phyloP scores from a whole-genome alignment of 53 echinoderm and acorn worm genomes.

The Crossaster papposus region DNA sequence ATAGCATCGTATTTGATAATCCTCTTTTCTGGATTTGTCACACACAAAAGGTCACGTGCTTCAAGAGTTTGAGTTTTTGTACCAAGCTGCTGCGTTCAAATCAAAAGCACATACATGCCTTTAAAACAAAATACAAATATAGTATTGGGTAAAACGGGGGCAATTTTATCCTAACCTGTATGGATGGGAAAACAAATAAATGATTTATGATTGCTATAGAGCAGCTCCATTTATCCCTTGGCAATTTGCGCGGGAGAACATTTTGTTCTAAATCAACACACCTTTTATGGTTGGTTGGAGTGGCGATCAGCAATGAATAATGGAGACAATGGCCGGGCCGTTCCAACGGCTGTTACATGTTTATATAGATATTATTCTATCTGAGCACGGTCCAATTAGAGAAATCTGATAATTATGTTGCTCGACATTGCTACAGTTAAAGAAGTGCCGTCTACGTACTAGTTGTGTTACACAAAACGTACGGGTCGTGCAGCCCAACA shows the following conservation, averaged over 20 bases:
- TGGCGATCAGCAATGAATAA: neutral
- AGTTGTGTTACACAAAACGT: too few species aligned
- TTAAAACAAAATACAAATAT: neutral
- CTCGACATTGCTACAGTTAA: too few species aligned
- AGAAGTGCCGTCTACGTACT: too few species aligned
- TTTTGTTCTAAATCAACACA: conserved; percentile 10
- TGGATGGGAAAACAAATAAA: neutral
- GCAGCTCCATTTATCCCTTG: neutral
- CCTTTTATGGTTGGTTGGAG: neutral
- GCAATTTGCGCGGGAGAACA: neutral
- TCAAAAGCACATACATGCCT: neutral
- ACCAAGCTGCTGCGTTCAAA: neutral
- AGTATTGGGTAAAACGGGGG: neutral
- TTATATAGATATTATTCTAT: neutral
- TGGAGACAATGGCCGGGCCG: neutral
- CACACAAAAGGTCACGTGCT: neutral
- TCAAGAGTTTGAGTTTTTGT: too few species aligned
- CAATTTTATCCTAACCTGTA: neutral
- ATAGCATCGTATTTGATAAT: neutral
- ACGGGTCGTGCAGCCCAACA: too few species aligned
- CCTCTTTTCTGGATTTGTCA: neutral
- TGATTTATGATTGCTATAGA: conserved; percentile 27
- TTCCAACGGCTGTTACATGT: conserved; percentile 1
- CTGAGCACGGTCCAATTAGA: neutral
- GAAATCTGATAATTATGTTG: too few species aligned